Base-by-base conservation (phyloP, 2,797 vertebrate genomes). In the Geotrypetes seraphini region DNA sequence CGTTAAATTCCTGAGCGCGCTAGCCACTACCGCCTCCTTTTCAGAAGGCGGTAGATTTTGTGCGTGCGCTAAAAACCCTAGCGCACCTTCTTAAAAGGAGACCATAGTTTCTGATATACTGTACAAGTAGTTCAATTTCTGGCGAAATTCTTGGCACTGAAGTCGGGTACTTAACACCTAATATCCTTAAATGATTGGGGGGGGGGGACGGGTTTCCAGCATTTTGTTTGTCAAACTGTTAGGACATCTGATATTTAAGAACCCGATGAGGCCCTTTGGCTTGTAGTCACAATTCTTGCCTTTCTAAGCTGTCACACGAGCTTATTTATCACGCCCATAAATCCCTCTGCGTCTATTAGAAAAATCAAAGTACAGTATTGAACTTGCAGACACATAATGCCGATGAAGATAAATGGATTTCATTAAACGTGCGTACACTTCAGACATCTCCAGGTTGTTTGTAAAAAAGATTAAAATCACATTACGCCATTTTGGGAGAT, bases 171-270 rank as follows among this genome's bases (percentile, higher is more conserved):
- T 32, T 35, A 19, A 47, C 24, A 29, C 47, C 54, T 65, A 57
- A 55, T 54, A 63, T 63, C 47, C 54, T 65, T 57, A 55, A 54
- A 63, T 63, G 47, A n/a, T n/a, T n/a, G n/a, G n/a, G n/a, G n/a
- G n/a, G n/a, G n/a, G n/a, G n/a, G n/a, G 54, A 29, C 43, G 56
- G 27, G 2, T 2, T 47, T 60, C 54, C 42, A 41, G 3, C 13
- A 16, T 25, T 5, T 16, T 42, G 36, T 12, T n/a, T 52, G 22
- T 41, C 56, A 44, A 64, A 53, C 20, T 59, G 47, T 56, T 60
- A 48, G 53, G 47, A 70, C 68, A 56, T 52, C 41, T 67, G 63
- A 38, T 58, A 39, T 60, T 44, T 47, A 26, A 56, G 19, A 36
- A 52, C 60, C 62, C 58, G 27, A 63, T 55, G 41, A 43, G 27